Evolutionary conservation across 2,888 invertebrate species (phyloP).

Genomic region (Metalampra italica): DNA sequence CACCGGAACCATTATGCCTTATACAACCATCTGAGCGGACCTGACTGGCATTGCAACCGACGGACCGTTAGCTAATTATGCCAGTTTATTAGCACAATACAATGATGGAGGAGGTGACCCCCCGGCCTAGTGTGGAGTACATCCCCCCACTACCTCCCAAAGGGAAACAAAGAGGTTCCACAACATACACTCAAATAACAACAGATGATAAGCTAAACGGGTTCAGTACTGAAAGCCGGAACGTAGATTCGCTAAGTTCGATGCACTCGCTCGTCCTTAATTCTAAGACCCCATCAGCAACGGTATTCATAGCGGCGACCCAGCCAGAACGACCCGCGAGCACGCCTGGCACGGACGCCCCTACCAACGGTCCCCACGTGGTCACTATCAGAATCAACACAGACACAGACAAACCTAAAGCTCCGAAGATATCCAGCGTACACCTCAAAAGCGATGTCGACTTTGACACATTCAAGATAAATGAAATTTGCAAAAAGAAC

Average conservation of each 20-base stretch:
- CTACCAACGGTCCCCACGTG: constrained; percentile 77
- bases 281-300: constrained; percentile 72
- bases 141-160: constrained; percentile 79
- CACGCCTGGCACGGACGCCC: constrained; percentile 65
- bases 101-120: constrained; percentile 76
- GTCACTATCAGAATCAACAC: constrained; percentile 86
- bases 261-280: constrained; percentile 78
- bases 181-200: constrained; percentile 69
- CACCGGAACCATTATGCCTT: constrained; percentile 76
- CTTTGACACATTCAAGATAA: constrained; percentile 59
- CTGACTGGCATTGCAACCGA: constrained; percentile 60
- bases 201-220: constrained; percentile 58
- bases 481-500: constrained; percentile 60
- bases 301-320: constrained; percentile 76
- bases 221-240: constrained; percentile 47
- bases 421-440: constrained; percentile 70
- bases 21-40: constrained; percentile 65
- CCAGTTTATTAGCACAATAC: constrained; percentile 53
- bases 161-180: constrained; percentile 66
- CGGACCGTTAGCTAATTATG: constrained; percentile 69
- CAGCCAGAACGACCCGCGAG: constrained; percentile 69
- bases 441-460: constrained; percentile 71
- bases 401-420: constrained; percentile 71
- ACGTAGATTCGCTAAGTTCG: constrained; percentile 61
- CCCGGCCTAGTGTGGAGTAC: constrained; percentile 64